Percentiles rank a stretch among this genome's conserved stretches.
phyloP scores from a whole-genome alignment of 2,888 invertebrate genomes.

The Spatulosminthurus flaviceps region DNA sequence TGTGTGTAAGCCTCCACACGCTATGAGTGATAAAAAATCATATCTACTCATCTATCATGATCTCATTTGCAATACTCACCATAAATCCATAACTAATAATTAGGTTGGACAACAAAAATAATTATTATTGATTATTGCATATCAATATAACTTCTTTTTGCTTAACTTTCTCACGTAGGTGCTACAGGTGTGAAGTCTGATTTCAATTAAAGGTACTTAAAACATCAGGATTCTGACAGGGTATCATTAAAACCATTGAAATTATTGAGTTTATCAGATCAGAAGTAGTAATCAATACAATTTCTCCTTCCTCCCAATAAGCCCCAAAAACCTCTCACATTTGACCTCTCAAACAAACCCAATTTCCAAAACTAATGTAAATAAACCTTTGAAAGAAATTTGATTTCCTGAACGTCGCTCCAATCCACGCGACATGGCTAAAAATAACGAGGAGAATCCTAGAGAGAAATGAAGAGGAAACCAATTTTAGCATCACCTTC shows the following conservation, averaged over 20 bases:
- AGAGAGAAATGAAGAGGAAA: slow-evolving; percentile 27
- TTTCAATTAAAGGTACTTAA: neutral
- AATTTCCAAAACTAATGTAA: neutral
- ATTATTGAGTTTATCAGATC: too few relatives aligned
- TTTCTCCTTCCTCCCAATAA: neutral
- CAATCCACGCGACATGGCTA: neutral
- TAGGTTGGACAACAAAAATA: too few relatives aligned
- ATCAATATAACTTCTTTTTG: neutral
- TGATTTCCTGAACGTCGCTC: neutral
- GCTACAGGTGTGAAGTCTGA: neutral
- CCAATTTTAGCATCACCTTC: slow-evolving; percentile 19
- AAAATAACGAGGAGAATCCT: slow-evolving; percentile 11
- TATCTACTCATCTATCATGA: neutral
- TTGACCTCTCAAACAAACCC: neutral
- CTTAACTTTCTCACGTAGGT: neutral
- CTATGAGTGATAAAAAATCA: neutral
- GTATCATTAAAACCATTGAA: too few relatives aligned
- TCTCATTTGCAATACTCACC: neutral
- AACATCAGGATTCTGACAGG: too few relatives aligned
- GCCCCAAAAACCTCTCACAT: neutral
- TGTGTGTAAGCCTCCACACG: too few relatives aligned
- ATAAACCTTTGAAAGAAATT: slow-evolving; percentile 1
- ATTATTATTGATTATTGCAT: too few relatives aligned
- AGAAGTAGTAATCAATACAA: neutral
- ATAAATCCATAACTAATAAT: neutral